Conservation (phyloP, 2,797 vertebrate genomes). For the Gadopsis bispinosus region DNA sequence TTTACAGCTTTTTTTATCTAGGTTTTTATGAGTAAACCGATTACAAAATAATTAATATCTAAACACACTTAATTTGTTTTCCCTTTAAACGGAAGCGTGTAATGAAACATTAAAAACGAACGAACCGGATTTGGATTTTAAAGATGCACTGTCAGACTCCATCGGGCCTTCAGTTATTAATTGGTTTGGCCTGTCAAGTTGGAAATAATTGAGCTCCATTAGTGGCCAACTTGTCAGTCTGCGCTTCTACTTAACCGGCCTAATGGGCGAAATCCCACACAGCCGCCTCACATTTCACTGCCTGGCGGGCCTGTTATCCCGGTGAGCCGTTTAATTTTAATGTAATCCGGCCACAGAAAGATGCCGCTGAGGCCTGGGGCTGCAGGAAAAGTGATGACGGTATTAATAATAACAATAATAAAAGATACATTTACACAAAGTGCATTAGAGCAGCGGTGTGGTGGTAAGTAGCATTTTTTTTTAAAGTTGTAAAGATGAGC, state of each 20-base stretch:
- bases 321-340: slow-evolving; percentile 77
- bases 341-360: slow-evolving; percentile 76
- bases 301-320: slow-evolving; percentile 76
- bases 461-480: neutral
- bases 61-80: neutral
- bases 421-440: slow-evolving; percentile 11
- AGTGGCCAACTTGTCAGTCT: slow-evolving; percentile 83
- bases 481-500: neutral
- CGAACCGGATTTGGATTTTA: slow-evolving; percentile 36
- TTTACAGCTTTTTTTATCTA: neutral
- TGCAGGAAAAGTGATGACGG: neutral
- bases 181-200: slow-evolving; percentile 82
- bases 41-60: neutral
- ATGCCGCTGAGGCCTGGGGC: slow-evolving; percentile 61
- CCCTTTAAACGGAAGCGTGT: neutral
- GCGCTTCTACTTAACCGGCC: slow-evolving; percentile 81
- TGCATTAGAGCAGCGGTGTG: no score
- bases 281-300: slow-evolving; percentile 68
- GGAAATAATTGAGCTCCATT: slow-evolving; percentile 84
- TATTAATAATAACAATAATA: neutral
- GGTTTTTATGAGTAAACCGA: no score
- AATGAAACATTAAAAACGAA: neutral
- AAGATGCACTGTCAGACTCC: slow-evolving; percentile 76
- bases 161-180: slow-evolving; percentile 75
- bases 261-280: slow-evolving; percentile 83